phyloP scores from a whole-genome alignment of 2,888 invertebrate genomes.

The Vannuccia rotundouncinata region DNA sequence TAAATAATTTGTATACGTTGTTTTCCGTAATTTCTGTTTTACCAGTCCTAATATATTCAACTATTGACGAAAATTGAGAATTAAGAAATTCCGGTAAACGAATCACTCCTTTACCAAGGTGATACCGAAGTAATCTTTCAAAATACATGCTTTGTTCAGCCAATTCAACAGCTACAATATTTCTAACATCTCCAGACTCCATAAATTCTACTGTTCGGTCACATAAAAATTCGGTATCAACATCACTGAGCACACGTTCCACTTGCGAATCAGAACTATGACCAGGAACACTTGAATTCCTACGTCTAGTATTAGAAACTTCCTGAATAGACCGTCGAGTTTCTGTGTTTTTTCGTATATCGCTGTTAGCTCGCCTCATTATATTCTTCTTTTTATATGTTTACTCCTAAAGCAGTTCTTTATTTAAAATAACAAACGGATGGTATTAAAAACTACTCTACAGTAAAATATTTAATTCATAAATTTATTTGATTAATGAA shows the following conservation, averaged over 20 bases:
- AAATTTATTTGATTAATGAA: too few species aligned
- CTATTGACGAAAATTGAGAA: background rate
- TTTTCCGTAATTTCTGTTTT: background rate
- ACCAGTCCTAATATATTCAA: background rate
- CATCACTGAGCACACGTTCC: background rate
- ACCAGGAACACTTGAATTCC: constrained; percentile 27
- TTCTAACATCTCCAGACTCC: background rate
- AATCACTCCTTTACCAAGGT: background rate
- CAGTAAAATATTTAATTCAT: too few species aligned
- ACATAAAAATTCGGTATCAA: constrained; percentile 32
- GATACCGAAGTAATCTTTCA: background rate
- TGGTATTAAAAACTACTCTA: too few species aligned
- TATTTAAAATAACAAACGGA: too few species aligned
- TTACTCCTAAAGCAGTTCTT: too few species aligned
- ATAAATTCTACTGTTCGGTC: constrained; percentile 9
- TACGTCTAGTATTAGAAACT: constrained; percentile 6
- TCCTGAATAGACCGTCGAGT: background rate
- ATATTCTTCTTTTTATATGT: too few species aligned
- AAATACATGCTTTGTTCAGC: constrained; percentile 19
- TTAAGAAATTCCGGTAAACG: background rate
- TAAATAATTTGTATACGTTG: constrained; percentile 34
- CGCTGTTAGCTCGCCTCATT: background rate
- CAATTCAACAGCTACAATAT: constrained; percentile 19
- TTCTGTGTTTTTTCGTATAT: background rate
- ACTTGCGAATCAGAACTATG: background rate